Percentiles rank a stretch among this genome's conserved stretches.
Evolutionary conservation across 1,140 invertebrate species (phyloP).

Genomic region (Drosophila nebulosa): DNA sequence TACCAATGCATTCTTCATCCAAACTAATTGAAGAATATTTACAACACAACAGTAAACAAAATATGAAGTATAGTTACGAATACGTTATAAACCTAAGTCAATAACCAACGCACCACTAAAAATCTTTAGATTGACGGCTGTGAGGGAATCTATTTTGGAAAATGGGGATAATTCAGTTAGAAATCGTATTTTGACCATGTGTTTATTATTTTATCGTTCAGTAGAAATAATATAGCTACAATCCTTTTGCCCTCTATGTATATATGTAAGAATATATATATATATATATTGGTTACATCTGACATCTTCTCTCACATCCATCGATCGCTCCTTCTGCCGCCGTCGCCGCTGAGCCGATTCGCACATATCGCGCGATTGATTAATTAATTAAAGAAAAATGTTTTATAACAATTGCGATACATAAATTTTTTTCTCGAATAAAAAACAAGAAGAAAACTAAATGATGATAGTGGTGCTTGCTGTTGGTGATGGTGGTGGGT

Average conservation of each 20-base stretch:
- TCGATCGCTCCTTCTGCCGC: not conserved
- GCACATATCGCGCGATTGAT: not conserved
- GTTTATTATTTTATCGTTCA: slow-evolving; percentile 22
- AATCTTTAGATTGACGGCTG: too few species aligned
- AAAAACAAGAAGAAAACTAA: not conserved
- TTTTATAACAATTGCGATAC: not conserved
- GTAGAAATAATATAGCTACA: slow-evolving; percentile 35
- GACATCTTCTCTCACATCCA: not conserved
- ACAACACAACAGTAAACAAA: not conserved
- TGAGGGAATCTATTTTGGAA: not conserved
- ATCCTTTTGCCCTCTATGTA: slow-evolving; percentile 17
- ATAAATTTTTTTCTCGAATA: not conserved
- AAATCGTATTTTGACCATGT: not conserved
- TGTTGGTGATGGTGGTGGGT: not conserved
- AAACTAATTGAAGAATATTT: too few species aligned
- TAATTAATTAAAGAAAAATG: not conserved
- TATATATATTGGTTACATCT: not conserved
- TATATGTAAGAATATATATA: not conserved
- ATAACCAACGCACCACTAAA: too few species aligned
- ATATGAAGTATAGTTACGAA: not conserved
- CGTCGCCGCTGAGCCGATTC: not conserved
- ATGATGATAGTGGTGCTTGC: not conserved
- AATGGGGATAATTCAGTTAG: not conserved
- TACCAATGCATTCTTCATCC: too few species aligned
- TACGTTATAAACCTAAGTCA: too few species aligned